A percentile compares a stretch with the other conserved stretches of the same genome.
Evolutionary conservation across 2,888 invertebrate genomes (phyloP).

Genomic region (Eupithecia subfuscata): DNA sequence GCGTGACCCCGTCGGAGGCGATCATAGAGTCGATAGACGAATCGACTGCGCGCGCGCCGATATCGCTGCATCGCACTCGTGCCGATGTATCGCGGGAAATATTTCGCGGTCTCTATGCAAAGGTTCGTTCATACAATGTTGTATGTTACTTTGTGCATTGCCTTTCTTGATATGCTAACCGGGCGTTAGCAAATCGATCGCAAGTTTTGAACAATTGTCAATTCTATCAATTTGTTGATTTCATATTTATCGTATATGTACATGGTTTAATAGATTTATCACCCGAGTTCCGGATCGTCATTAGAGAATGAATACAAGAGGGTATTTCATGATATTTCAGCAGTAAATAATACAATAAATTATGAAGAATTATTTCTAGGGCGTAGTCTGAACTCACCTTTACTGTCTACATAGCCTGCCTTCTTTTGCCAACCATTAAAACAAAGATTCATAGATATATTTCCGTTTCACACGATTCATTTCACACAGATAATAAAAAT

Average conservation of each 20-base stretch:
- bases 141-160: slow-evolving; percentile 28
- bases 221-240: not conserved
- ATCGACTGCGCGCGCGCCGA: slow-evolving; percentile 76
- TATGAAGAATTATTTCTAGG: not conserved
- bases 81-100: slow-evolving; percentile 81
- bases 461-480: slow-evolving; percentile 71
- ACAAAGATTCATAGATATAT: slow-evolving; percentile 75
- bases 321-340: too few relatives aligned
- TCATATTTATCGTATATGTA: not conserved
- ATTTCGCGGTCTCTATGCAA: slow-evolving; percentile 70
- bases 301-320: too few relatives aligned
- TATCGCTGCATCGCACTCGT: slow-evolving; percentile 82
- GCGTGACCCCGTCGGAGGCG: slow-evolving; percentile 81
- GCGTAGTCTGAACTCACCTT: not conserved
- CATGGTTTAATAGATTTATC: not conserved
- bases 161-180: not conserved
- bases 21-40: slow-evolving; percentile 83
- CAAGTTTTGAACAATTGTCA: slow-evolving; percentile 1
- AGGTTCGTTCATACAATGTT: slow-evolving; percentile 3
- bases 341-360: too few relatives aligned
- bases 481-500: slow-evolving; percentile 22
- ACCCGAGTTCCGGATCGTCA: too few relatives aligned
- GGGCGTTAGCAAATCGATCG: not conserved
- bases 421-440: slow-evolving; percentile 47
- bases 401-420: not conserved